Percentiles rank a stretch among this genome's conserved stretches.
phyloP scores from a whole-genome alignment of 2,113 vertebrate species.

The Ammospiza caudacuta region DNA sequence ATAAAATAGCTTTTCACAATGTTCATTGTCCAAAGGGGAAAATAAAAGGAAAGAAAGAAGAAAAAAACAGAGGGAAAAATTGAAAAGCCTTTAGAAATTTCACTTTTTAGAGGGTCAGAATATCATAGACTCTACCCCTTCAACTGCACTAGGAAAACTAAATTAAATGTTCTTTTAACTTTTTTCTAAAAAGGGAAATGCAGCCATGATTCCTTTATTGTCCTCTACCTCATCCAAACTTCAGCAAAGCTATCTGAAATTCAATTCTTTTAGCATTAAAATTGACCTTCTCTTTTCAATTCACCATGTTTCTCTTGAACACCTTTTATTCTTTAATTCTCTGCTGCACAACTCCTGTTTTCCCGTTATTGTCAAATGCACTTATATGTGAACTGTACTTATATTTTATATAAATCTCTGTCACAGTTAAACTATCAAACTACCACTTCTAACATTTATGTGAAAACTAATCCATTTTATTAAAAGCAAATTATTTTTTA shows the following conservation, averaged over 20 bases:
- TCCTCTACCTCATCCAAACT: not conserved
- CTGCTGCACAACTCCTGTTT: not conserved
- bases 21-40: not conserved
- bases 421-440: not conserved
- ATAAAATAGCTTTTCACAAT: not conserved
- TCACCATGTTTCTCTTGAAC: not conserved
- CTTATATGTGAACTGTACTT: not conserved
- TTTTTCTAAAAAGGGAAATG: not conserved
- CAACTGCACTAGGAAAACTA: not conserved
- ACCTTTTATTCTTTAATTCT: not conserved
- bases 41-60: not conserved
- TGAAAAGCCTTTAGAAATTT: not conserved
- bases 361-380: not conserved
- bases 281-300: not conserved
- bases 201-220: not conserved
- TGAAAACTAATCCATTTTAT: not conserved
- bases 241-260: not conserved
- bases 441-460: not conserved
- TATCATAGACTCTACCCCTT: not conserved
- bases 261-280: not conserved
- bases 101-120: not conserved
- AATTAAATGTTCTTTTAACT: not conserved
- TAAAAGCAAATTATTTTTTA: not conserved
- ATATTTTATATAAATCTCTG: not conserved
- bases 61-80: rapidly evolving